Evolutionary conservation across 2,888 invertebrate species (phyloP).

Genomic region (Drosophila austrosaltans): DNA sequence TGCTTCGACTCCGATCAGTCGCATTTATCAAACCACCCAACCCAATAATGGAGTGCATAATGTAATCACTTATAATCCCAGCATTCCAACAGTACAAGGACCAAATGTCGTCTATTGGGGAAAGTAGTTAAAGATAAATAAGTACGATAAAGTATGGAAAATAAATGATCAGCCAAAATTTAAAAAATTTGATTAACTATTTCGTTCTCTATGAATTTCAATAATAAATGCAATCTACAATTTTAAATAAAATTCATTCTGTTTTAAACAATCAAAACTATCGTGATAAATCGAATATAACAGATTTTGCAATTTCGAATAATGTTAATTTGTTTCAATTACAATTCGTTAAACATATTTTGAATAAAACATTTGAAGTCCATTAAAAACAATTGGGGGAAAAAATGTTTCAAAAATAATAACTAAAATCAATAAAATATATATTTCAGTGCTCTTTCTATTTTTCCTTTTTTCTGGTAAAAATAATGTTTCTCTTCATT

Average conservation of each 20-base stretch:
- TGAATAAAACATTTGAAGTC: neutral
- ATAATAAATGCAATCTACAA: no score
- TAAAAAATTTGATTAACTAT: no score
- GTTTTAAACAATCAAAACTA: neutral
- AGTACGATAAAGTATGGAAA: no score
- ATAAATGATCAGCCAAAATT: no score
- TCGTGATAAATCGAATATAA: neutral
- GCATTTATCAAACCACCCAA: no score
- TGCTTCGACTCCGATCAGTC: no score
- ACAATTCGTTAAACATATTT: neutral
- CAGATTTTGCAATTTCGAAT: neutral
- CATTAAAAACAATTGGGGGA: neutral
- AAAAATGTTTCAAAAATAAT: neutral
- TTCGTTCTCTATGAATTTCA: no score
- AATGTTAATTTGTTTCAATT: conserved; percentile 2
- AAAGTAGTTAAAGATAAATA: no score
- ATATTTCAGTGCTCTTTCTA: neutral
- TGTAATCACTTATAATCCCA: no score
- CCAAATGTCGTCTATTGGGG: no score
- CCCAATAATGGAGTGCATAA: no score
- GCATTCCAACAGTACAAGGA: no score
- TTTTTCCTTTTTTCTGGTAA: neutral
- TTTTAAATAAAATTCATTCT: neutral
- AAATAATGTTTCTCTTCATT: neutral
- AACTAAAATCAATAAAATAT: neutral